Base-by-base conservation (phyloP, 92 coral and sea anemone genomes). In the Zoanthus sansibaricus region DNA sequence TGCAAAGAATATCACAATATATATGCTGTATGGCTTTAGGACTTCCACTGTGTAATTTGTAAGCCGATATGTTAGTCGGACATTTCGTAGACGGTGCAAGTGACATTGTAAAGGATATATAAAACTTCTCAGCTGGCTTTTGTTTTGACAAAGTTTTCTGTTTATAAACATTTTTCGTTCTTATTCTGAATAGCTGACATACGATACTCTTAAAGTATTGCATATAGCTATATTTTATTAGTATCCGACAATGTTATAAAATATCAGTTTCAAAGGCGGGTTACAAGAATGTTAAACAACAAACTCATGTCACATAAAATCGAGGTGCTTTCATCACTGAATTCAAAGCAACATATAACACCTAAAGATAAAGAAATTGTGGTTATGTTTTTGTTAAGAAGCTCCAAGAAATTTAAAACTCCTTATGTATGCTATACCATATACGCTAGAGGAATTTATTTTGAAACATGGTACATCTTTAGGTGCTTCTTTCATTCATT, bases 21-120 rank as follows among this genome's bases (percentile, higher is more conserved):
- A 11, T 45, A 12, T 89, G 83, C 82, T 69, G 18, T 64, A 78
- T 78, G 32, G 70, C 45, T 33, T 90, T 56, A 73, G 86, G 90
- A 51, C 61, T 78, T 62, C 80, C 54, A 88, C 79, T 84, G 47
- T 90, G 84, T 72, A 87, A 66, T 48, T 37, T 86, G 93, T 90
- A 90, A 90, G 91, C 79, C 88, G 93, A 90, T 90, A 90, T 87
- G 56, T 80, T 66, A 62, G 85, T 64, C 74, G 75, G 85, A 46
- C 20, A 46, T 64, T 80, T 80, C 66, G 62, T 46, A 71, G 71
- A 13, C 54, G 33, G 56, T 25, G 9, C 37, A 48, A 78, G 83
- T 78, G 83, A 80, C 46, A 80, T 37, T 80, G 59, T 45, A 42
- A 62, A 66, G 33, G 20, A 20, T 10, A 67, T 21, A 47, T 15